These are phyloP conservation scores for Mya arenaria DNA, from an alignment of 1,140 invertebrate species.

Conservation along the genomic window DNA sequence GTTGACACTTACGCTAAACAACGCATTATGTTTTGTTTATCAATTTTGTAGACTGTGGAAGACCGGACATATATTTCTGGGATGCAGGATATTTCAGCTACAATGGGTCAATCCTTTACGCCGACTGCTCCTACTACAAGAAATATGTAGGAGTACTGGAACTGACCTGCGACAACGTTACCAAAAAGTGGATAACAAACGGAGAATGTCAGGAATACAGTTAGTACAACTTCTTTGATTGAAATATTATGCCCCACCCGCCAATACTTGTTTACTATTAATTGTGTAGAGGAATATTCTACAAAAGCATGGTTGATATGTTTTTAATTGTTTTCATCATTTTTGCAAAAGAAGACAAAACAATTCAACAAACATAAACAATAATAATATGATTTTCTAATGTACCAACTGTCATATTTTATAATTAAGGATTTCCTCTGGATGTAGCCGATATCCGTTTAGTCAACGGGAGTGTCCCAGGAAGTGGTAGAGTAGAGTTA, in stretches of 20 bases:
- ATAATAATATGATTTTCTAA: too few species aligned
- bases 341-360: too few species aligned
- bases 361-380: too few species aligned
- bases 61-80: not conserved
- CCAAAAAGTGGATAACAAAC: not conserved
- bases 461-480: not conserved
- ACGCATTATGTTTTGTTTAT: too few species aligned
- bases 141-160: not conserved
- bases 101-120: not conserved
- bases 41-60: not conserved
- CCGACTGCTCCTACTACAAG: constrained; percentile 2
- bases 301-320: too few species aligned
- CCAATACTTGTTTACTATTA: too few species aligned
- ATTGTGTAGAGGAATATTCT: too few species aligned
- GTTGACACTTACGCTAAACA: too few species aligned
- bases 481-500: constrained; percentile 55
- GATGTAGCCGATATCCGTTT: not conserved
- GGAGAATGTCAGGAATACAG: constrained; percentile 17
- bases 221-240: too few species aligned
- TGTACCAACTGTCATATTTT: too few species aligned
- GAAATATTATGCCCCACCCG: too few species aligned
- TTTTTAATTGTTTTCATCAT: too few species aligned
- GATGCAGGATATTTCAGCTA: not conserved
- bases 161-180: not conserved
- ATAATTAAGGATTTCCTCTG: not conserved